Evolutionary conservation across 2,888 invertebrate species (phyloP), one percentile per base, ranked within the genome.

Genomic region (Volucella bombylans): DNA sequence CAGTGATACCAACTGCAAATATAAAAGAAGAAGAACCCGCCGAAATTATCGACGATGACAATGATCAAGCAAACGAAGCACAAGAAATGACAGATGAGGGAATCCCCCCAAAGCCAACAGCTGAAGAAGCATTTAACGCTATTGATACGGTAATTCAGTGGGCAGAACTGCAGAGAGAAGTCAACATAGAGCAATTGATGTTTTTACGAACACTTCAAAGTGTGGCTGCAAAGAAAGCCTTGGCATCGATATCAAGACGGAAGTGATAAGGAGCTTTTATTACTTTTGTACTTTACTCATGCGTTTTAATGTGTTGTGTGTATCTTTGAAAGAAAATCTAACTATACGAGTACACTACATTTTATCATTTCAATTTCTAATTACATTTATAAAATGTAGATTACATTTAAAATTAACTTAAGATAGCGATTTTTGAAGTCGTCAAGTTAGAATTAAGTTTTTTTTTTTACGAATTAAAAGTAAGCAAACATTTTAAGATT

Each of bases 41-140:
- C 3, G 61, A 61, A 18, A 39, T 73, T 14, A 38, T 18, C 12
- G 61, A 61, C 12, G 52, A 43, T 11, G 62, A 69, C 8, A 54
- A 45, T 8, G 23, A 54, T 43, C 31, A 31, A 31, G n/a, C n/a
- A n/a, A 31, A 31, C 31, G 6, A 31, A 31, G 31, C 6, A 6
- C 9, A 14, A 38, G 38, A 54, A 47, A 38, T 64, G 18, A 9
- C 39, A 15, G 49, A 73, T 14, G 64, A 73, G 41, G 41, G 8
- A 11, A 11, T 31, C 4, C 61, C 31, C 4, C 61, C 31, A 1
- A 73, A 55, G 47, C 59, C 57, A 41, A 62, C 52, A 4, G 54
- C 65, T 47, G 79, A 72, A 38, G 79, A 79, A 18, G 72, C 72
- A 45, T 79, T 79, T 49, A 65, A 79, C 15, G 79, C 79, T 0